Conservation (phyloP, 2,888 invertebrate genomes). For the Nebria salina region DNA sequence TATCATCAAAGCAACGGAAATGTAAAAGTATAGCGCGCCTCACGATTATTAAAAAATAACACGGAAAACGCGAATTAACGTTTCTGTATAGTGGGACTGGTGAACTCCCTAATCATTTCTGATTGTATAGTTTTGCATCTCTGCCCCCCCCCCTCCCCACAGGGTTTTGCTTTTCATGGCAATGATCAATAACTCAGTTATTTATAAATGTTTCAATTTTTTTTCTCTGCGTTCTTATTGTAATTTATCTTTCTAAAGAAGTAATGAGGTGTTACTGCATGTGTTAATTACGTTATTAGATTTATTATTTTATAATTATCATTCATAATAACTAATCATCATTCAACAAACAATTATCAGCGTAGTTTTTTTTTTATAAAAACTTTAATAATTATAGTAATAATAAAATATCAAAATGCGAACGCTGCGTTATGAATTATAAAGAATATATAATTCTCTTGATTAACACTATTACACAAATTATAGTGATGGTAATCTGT, state of each 20-base stretch:
- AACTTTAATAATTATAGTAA: too few species aligned
- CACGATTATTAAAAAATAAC: conserved; percentile 34
- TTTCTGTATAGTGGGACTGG: background rate
- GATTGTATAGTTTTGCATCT: conserved; percentile 12
- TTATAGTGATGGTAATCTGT: too few species aligned
- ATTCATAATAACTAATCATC: background rate
- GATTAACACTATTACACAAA: too few species aligned
- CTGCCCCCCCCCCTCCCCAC: background rate
- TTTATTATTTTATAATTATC: background rate
- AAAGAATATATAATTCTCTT: too few species aligned
- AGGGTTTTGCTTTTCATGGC: conserved; percentile 18
- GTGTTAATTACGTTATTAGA: background rate
- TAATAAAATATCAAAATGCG: too few species aligned
- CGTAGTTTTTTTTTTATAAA: too few species aligned
- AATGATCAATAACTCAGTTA: background rate
- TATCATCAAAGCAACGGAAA: background rate
- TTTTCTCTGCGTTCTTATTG: background rate
- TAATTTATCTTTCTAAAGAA: background rate
- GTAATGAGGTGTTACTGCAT: background rate
- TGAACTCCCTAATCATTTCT: conserved; percentile 21
- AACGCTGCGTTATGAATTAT: too few species aligned
- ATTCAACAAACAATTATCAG: too few species aligned
- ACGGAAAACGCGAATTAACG: conserved; percentile 39
- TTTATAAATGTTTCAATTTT: background rate
- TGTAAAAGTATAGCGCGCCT: background rate